Base-by-base conservation (phyloP, 2,113 vertebrate genomes). In the Corythaixoides concolor region DNA sequence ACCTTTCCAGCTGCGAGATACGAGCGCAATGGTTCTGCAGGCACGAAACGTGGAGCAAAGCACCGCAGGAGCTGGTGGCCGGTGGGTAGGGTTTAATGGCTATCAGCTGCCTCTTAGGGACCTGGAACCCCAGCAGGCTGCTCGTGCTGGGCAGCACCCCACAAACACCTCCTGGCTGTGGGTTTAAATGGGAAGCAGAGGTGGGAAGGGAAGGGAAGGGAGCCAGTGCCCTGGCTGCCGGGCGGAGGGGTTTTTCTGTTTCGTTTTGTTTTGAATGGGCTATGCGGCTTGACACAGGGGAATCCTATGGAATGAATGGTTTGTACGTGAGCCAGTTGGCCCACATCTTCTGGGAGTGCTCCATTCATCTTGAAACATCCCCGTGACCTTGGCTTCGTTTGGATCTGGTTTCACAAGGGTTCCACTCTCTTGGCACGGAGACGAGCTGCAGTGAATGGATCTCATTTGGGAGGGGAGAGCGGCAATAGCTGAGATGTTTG, bases 271-370 rank as follows among this genome's bases (percentile, higher is more conserved):
- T 89, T 95, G 93, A 95, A 96, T 88, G 93, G 93, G 91, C 66
- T 66, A 77, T 91, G 89, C 3, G 16, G 88, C 95, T 93, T 75
- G 84, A 95, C 92, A 85, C 95, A 82, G 84, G 94, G 96, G 94
- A 96, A 93, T 95, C 96, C 97, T 96, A 95, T 95, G 91, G 94
- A 92, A 97, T 96, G 96, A 97, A 93, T 96, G 95, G 94, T 93
- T 97, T 97, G 96, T 97, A 79, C 4, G 0, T 89, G 86, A 96
- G 97, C 96, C 95, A 97, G 95, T 95, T 95, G 91, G 96, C 94
- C 93, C 96, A 85, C 86, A 41, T 95, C 94, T 96, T 95, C 87
- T 94, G 95, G 93, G 87, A 97, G 96, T 89, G 94, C 92, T 97
- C 92, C 94, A 95, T 96, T 97, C 96, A 88, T 97, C 97, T 88